A percentile compares a stretch with the other conserved stretches of the same genome.
Evolutionary conservation across 2,888 invertebrate species (phyloP).

Genomic region (Drosophila pegasa): DNA sequence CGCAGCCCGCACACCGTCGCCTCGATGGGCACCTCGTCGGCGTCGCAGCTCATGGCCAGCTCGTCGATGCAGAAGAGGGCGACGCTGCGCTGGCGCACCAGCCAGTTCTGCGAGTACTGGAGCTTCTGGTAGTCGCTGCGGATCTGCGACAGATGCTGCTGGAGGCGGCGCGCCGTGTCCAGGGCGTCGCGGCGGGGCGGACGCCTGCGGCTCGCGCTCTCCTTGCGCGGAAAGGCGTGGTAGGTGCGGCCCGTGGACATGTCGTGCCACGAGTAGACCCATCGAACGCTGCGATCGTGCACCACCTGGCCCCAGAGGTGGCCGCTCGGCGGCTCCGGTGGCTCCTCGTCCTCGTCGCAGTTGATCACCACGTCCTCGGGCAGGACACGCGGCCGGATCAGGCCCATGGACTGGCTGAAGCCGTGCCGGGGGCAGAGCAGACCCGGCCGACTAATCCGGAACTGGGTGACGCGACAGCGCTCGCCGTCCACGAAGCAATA

Average conservation of each 20-base stretch:
- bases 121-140: background rate
- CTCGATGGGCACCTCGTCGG: background rate
- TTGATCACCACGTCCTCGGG: conserved; percentile 37
- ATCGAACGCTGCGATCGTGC: conserved; percentile 24
- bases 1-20: background rate
- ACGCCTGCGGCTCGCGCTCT: background rate
- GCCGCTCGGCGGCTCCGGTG: conserved; percentile 23
- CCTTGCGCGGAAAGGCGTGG: background rate
- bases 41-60: conserved; percentile 9
- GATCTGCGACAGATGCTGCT: background rate
- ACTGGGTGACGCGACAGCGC: background rate
- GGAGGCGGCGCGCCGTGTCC: conserved; percentile 28
- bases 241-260: background rate
- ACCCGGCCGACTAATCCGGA: conserved; percentile 10
- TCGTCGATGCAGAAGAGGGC: conserved; percentile 40
- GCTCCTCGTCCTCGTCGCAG: background rate
- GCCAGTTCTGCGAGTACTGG: background rate
- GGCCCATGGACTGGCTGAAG: conserved; percentile 11
- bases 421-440: background rate
- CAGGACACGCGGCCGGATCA: conserved; percentile 15
- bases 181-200: background rate
- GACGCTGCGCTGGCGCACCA: conserved; percentile 22
- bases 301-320: conserved; percentile 22
- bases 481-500: conserved; percentile 25
- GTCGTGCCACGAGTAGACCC: conserved; percentile 35